These are phyloP conservation scores for Hucho hucho DNA, from an alignment of 2,113 vertebrate species.

Conservation along the genomic window DNA sequence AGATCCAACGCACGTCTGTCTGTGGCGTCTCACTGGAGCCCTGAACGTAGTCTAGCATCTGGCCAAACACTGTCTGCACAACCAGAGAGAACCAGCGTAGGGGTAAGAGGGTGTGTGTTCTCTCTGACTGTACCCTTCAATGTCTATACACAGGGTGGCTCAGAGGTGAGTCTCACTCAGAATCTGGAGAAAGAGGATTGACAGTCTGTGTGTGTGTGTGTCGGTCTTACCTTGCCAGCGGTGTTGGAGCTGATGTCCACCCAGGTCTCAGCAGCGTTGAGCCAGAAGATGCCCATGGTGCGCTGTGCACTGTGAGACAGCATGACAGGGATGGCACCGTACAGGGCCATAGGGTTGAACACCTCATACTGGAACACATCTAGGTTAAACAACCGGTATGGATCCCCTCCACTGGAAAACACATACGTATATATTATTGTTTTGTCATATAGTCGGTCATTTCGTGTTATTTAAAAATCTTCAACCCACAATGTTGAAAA, in stretches of 20 bases:
- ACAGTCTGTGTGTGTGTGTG: not conserved
- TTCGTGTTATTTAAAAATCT: not conserved
- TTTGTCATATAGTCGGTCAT: not conserved
- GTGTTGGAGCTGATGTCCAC: slow-evolving; percentile 92
- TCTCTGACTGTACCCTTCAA: not conserved
- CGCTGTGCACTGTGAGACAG: slow-evolving; percentile 81
- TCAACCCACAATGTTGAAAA: not conserved
- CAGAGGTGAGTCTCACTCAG: not conserved
- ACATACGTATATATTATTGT: slow-evolving; percentile 12
- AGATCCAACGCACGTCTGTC: slow-evolving; percentile 92
- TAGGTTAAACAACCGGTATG: slow-evolving; percentile 89
- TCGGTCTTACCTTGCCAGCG: slow-evolving; percentile 80
- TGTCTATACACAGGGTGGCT: too few relatives aligned
- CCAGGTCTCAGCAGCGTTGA: slow-evolving; percentile 95
- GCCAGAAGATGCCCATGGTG: slow-evolving; percentile 89
- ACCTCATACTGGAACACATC: slow-evolving; percentile 96
- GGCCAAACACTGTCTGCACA: slow-evolving; percentile 87
- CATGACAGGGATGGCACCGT: slow-evolving; percentile 87
- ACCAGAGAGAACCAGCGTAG: not conserved
- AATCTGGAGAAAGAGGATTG: too few relatives aligned
- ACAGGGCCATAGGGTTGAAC: slow-evolving; percentile 89
- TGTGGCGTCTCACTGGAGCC: slow-evolving; percentile 87
- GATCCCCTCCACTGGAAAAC: slow-evolving; percentile 82
- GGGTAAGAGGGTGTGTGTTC: not conserved
- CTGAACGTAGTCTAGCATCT: slow-evolving; percentile 90